Evolutionary conservation across 2,888 invertebrate species (phyloP), one percentile per base, ranked within the genome.

Genomic region (Autographa pulchrina): DNA sequence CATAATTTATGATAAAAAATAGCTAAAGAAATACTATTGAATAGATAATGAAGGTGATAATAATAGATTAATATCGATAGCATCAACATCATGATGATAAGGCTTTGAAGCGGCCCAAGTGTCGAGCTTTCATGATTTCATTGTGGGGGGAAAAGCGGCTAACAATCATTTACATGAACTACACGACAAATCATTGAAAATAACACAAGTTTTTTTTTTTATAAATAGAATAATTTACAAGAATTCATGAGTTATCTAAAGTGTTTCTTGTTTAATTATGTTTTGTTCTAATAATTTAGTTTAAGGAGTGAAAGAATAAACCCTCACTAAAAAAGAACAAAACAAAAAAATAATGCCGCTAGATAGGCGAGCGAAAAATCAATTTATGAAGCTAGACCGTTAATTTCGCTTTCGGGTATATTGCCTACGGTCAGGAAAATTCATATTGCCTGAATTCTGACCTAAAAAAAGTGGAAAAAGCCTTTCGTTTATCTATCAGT

Each of bases 1-100:
- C 61, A 83, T 84, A 81, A 77, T 68, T 79, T 68, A 79, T 76
- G 84, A 85, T 75, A 81, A 78, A 70, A 72, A 71, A 73, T 71
- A 64, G 71, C 77, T 67, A 81, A 85, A 73, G 85, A 85, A 84
- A 77, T 79, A 76, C 80, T 84, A 84, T 81, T 85, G 77, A 81
- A 83, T 77, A 85, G 83, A 83, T 85, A 83, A 85, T 75, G 76
- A 74, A 54, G 63, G 54, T 68, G 85, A 84, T 85, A 84, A 76
- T 73, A 74, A 77, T 75, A 79, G 68, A 85, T 85, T 81, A 81
- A 76, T 81, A 79, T 73, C 66, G 84, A 85, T 75, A 79, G 63
- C 68, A 67, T 52, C 73, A 70, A 25, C 58, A 62, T 71, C 69
- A 70, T 75, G 72, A 81, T 75, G 82, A 85, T 85, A 85, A 74